Evolutionary conservation across 2,113 vertebrate genomes (phyloP), one percentile per base, ranked within the genome.

Genomic region (Motacilla alba): DNA sequence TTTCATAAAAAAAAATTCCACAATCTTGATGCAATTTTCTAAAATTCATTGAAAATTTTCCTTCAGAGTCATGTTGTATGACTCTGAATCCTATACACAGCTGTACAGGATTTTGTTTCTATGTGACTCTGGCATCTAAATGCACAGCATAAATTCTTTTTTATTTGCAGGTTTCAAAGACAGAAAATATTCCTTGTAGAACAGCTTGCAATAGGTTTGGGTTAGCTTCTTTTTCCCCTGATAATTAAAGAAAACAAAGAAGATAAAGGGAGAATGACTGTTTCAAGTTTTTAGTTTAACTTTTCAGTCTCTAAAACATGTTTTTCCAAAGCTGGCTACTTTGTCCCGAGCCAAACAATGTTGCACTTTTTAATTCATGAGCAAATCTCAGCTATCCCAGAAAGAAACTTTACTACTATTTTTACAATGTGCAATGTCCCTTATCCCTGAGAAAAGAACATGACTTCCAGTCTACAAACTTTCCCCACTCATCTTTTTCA

Each of bases 211-310:
- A 11, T 20, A 3, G 50, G 7, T 47, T 78, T 50, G 15, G 1
- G 39, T 60, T 69, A 53, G 2, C 5, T 53, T 62, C 60, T 21
- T 21, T n/a, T 14, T 0, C 6, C 4, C 11, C 10, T 3, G 2
- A 37, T 37, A 58, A 68, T 55, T 41, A 41, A 31, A 35, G 9
- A 55, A 63, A 87, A 31, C 6, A 64, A 15, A 62, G 50, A 74
- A 15, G 3, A 55, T 17, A 52, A 66, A 37, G 35, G 4, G 1
- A 55, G 2, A 47, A 39, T 11, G 3, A 12, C 20, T 23, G 3
- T 37, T 69, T 37, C 24, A 83, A 50, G 3, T 9, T 80, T 63
- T 53, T 26, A 49, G 13, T 28, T n/a, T 69, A 84, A 64, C 11
- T 50, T 53, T 35, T 4, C 19, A 43, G 10, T 23, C 2, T 49